Evolutionary conservation across 2,113 vertebrate species (phyloP).

Genomic region (Entelurus aequoreus): DNA sequence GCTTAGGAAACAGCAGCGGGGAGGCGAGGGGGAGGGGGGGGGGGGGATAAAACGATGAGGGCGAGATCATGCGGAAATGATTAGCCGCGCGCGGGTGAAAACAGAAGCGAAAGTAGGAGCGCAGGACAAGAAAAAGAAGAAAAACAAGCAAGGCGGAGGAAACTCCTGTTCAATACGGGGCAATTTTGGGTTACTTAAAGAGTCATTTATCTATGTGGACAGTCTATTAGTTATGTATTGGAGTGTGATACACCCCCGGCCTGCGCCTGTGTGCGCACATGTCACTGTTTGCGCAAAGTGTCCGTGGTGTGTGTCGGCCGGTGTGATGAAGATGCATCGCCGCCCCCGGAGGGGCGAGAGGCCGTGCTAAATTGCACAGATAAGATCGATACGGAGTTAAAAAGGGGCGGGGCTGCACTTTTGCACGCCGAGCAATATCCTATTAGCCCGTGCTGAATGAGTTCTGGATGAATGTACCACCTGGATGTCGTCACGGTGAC

Average conservation of each 20-base stretch:
- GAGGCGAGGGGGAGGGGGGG: conserved; percentile 16
- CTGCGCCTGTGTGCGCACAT: conserved; percentile 9
- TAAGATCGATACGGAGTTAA: conserved; percentile 71
- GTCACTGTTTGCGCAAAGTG: conserved; percentile 16
- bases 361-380: conserved; percentile 63
- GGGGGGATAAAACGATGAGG: conserved; percentile 28
- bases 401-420: conserved; percentile 50
- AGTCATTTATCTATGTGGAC: conserved; percentile 72
- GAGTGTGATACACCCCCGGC: conserved; percentile 44
- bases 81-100: conserved; percentile 14
- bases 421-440: conserved; percentile 48
- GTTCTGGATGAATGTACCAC: conserved; percentile 27
- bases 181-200: conserved; percentile 75
- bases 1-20: conserved; percentile 48
- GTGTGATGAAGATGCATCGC: conserved; percentile 42
- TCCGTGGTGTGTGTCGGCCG: conserved; percentile 22
- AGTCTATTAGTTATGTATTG: conserved; percentile 72
- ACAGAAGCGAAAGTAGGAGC: conserved; percentile 9
- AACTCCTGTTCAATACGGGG: conserved; percentile 61
- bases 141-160: conserved; percentile 42
- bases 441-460: conserved; percentile 31
- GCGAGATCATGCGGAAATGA: conserved; percentile 28
- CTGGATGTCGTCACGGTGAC: too few relatives aligned
- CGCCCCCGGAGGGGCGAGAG: conserved; percentile 45
- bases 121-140: conserved; percentile 26